Percentiles rank a stretch among this genome's conserved stretches.
Conservation (phyloP, 1,140 invertebrate genomes). For the Calliopsis andreniformis region DNA sequence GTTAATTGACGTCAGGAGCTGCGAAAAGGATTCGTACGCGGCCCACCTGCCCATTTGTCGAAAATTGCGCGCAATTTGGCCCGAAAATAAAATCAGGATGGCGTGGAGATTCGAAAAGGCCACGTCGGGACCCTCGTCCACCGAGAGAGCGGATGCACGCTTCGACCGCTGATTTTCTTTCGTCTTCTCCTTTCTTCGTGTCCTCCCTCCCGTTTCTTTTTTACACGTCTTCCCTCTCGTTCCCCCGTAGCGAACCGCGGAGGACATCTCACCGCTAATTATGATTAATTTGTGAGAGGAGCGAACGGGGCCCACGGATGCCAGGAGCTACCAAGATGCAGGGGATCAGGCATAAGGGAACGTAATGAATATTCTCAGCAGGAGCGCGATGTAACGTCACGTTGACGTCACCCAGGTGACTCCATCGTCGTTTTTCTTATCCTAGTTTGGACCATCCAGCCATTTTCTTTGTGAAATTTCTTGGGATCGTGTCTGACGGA, state of each 20-base stretch:
- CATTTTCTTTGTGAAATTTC: background rate
- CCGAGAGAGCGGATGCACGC: constrained; percentile 61
- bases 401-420: constrained; percentile 68
- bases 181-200: constrained; percentile 46
- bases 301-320: constrained; percentile 57
- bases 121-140: background rate
- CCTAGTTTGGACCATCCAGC: background rate
- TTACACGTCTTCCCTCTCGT: constrained; percentile 2
- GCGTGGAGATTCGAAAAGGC: constrained; percentile 51
- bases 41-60: constrained; percentile 47
- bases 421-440: constrained; percentile 53
- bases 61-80: constrained; percentile 59
- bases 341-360: constrained; percentile 47
- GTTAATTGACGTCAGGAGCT: constrained; percentile 65
- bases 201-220: constrained; percentile 4
- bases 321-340: constrained; percentile 54
- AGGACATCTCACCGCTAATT: constrained; percentile 72
- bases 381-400: constrained; percentile 63
- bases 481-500: background rate
- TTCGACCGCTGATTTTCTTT: constrained; percentile 67
- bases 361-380: constrained; percentile 72
- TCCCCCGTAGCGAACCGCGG: constrained; percentile 51
- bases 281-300: constrained; percentile 72
- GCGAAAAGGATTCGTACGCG: constrained; percentile 39
- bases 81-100: constrained; percentile 53